phyloP scores from a whole-genome alignment of 2,888 invertebrate genomes.

The Xanthia togata region DNA sequence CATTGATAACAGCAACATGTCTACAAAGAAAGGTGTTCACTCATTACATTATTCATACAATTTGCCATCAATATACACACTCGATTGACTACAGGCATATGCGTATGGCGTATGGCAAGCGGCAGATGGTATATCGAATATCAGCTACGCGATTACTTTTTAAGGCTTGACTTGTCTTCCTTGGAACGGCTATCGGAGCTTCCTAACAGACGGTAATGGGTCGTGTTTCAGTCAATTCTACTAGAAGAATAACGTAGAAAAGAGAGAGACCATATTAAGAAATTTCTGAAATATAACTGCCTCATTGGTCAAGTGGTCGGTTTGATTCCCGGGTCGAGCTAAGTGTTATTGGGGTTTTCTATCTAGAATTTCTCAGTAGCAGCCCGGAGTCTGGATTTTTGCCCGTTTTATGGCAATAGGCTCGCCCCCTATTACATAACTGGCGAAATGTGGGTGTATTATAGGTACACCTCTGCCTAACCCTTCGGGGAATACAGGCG shows the following conservation, averaged over 20 bases:
- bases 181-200: background rate
- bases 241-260: too few relatives aligned
- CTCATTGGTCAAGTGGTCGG: too few relatives aligned
- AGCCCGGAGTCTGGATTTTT: background rate
- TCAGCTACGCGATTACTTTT: constrained; percentile 21
- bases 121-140: constrained; percentile 28
- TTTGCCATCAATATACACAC: background rate
- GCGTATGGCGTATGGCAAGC: too few relatives aligned
- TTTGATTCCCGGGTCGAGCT: too few relatives aligned
- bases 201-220: background rate
- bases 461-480: too few relatives aligned
- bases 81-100: constrained; percentile 12
- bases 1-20: background rate
- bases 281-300: background rate
- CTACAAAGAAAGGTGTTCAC: background rate
- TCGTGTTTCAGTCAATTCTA: too few relatives aligned
- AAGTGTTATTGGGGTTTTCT: too few relatives aligned
- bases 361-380: background rate
- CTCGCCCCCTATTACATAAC: background rate
- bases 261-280: background rate
- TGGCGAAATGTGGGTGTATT: background rate
- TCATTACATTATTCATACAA: background rate
- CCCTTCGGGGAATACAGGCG: too few relatives aligned
- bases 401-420: background rate
- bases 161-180: constrained; percentile 6